Percentiles rank a stretch among this genome's conserved stretches.
phyloP scores from a whole-genome alignment of 2,888 invertebrate species.

The Eupithecia tripunctaria region DNA sequence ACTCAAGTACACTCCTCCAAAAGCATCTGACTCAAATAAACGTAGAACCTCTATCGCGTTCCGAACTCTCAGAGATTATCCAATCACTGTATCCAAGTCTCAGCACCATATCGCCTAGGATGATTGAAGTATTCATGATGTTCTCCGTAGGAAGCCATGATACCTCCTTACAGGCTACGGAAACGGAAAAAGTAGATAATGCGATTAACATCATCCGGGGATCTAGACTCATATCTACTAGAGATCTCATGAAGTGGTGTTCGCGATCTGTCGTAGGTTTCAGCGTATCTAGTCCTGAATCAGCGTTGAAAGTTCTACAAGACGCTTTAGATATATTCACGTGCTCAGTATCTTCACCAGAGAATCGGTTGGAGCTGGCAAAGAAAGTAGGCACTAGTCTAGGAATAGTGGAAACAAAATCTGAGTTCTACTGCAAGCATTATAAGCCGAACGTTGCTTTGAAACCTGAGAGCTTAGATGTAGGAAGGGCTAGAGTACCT shows the following conservation, averaged over 20 bases:
- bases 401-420: conserved; percentile 92
- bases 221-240: conserved; percentile 89
- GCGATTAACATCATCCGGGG: conserved; percentile 70
- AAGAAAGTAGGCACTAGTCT: conserved; percentile 91
- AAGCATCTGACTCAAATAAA: conserved; percentile 93
- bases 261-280: conserved; percentile 89
- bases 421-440: conserved; percentile 90
- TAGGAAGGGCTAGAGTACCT: conserved; percentile 87
- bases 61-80: conserved; percentile 90
- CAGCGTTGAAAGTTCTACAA: conserved; percentile 90
- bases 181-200: conserved; percentile 55
- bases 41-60: conserved; percentile 90
- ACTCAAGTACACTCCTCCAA: conserved; percentile 88
- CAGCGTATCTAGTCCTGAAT: conserved; percentile 88
- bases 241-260: conserved; percentile 97
- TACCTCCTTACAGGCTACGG: conserved; percentile 73
- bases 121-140: conserved; percentile 93
- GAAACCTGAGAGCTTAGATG: conserved; percentile 84
- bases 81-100: conserved; percentile 88
- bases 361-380: conserved; percentile 87
- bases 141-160: conserved; percentile 90
- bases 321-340: conserved; percentile 97
- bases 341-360: conserved; percentile 88
- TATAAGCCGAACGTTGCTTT: conserved; percentile 91
- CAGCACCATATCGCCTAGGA: conserved; percentile 88